A percentile compares a stretch with the other conserved stretches of the same genome.
phyloP scores from a whole-genome alignment of 2,797 vertebrate genomes.

The Antrozous pallidus region DNA sequence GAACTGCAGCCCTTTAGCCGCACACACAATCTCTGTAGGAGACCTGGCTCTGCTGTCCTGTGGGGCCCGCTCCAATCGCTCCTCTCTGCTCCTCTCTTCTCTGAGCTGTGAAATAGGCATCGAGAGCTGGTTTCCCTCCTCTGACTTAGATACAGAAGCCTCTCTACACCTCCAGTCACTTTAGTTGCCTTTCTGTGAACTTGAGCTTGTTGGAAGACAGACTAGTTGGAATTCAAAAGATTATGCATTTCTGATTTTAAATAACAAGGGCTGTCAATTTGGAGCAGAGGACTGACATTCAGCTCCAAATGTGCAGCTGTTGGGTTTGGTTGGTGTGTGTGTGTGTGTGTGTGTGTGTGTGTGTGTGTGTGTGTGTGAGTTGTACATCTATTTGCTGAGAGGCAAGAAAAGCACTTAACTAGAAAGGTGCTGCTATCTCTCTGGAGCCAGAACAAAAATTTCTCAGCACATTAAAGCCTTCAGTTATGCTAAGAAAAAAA shows the following conservation, averaged over 20 bases:
- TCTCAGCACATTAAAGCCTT: constrained; percentile 68
- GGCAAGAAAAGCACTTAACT: constrained; percentile 65
- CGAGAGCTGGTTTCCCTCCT: neutral
- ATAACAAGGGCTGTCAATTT: constrained; percentile 58
- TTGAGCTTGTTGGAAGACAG: constrained; percentile 38
- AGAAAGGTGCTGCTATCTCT: constrained; percentile 52
- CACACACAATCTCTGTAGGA: neutral
- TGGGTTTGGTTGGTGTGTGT: neutral
- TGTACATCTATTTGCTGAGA: constrained; percentile 59
- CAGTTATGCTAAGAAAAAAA: constrained; percentile 72
- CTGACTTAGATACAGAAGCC: neutral
- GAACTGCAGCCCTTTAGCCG: neutral
- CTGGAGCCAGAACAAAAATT: constrained; percentile 61
- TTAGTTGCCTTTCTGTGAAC: constrained; percentile 37
- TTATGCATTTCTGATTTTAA: constrained; percentile 53
- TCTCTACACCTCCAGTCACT: neutral
- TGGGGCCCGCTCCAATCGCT: neutral
- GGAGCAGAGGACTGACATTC: constrained; percentile 23
- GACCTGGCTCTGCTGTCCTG: neutral
- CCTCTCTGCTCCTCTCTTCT: neutral
- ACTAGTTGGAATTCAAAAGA: constrained; percentile 59
- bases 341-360: neutral
- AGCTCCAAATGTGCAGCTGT: constrained; percentile 43
- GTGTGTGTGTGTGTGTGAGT: neutral
- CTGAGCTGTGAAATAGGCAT: neutral